Evolutionary conservation across 2,888 invertebrate species (phyloP), one percentile per base, ranked within the genome.

Genomic region (Elmis aenea): DNA sequence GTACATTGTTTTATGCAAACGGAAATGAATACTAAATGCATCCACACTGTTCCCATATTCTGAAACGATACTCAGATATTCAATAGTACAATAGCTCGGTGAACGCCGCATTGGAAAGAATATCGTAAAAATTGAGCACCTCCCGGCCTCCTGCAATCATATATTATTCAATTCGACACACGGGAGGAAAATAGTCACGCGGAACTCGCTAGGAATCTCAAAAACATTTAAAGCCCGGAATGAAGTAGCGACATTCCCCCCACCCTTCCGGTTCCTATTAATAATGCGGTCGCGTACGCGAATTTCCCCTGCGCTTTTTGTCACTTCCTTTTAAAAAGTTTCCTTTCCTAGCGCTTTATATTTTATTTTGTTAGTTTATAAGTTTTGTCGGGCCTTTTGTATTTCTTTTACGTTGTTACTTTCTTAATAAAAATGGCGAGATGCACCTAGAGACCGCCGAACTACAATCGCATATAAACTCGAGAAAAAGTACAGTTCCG

Each of bases 281-380:
- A 38, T 38, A 46, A 39, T 40, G 35, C 38, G 41, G 42, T 46
- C 43, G 44, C 46, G 46, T 46, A 43, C 37, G 34, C 37, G 46
- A 46, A 43, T 46, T 46, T 46, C 40, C 33, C 41, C 41, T 32
- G 33, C 26, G 31, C 42, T 40, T 38, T 46, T 46, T 46, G 35
- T 46, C 44, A 42, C 42, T 42, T 42, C 42, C 42, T 32, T 42
- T 42, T 42, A 42, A 42, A 42, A 42, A 42, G 42, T 42, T 42
- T 38, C 31, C 40, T 46, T 43, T 40, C 39, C 35, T 30, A 38
- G 35, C 37, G 43, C 39, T 33, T 43, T 43, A 43, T 38, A 38
- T 46, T 46, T 46, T 46, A 43, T 43, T 46, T 46, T 40, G 38
- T 38, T 40, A 45, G 45, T 42, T 45, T 42, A 38, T 42, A 46